phyloP scores from a whole-genome alignment of 2,888 invertebrate species.

The Ormia ochracea region DNA sequence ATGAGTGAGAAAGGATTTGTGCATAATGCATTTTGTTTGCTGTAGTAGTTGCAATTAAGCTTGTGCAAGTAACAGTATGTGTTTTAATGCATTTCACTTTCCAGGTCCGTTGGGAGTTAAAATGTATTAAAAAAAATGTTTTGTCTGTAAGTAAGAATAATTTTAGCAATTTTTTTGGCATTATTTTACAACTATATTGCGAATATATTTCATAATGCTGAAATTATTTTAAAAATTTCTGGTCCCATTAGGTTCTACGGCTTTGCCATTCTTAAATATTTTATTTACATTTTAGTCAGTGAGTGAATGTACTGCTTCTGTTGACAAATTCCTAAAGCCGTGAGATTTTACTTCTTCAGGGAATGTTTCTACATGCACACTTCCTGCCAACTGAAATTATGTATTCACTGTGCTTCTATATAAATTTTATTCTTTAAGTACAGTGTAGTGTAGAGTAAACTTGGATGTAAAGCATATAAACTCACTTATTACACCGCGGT shows the following conservation, averaged over 20 bases:
- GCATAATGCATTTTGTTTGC: not conserved
- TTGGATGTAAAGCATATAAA: no score
- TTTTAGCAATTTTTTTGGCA: constrained; percentile 15
- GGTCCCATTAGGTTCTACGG: not conserved
- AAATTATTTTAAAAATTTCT: constrained; percentile 3
- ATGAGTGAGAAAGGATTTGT: not conserved
- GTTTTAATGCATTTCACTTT: constrained; percentile 40
- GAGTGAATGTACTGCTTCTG: not conserved
- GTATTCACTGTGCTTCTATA: no score
- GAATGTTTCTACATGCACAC: no score
- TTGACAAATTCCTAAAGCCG: not conserved
- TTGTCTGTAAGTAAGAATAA: constrained; percentile 19
- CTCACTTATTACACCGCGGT: no score
- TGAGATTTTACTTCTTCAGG: not conserved
- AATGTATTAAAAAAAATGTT: not conserved
- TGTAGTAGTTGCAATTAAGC: not conserved
- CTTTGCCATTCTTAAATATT: not conserved
- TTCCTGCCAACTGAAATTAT: no score
- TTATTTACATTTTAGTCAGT: not conserved
- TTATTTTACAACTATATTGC: not conserved
- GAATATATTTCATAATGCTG: not conserved
- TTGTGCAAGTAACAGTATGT: no score
- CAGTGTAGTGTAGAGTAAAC: no score
- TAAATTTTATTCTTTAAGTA: no score
- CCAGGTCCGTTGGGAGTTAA: constrained; percentile 40